Evolutionary conservation across 2,797 vertebrate genomes (phyloP).

Genomic region (Enteromius viviparus): DNA sequence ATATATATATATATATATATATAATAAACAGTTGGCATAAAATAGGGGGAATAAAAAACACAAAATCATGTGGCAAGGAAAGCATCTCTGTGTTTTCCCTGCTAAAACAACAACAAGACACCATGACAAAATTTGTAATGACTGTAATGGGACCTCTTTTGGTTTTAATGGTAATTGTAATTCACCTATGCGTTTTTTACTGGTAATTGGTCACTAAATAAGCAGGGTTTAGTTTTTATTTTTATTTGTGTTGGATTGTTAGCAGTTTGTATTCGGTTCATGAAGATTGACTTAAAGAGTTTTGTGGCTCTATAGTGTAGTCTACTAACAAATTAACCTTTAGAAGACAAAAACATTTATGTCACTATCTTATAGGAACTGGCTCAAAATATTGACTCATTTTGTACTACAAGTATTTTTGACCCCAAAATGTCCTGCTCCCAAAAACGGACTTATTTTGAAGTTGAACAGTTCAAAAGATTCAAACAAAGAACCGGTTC

Average conservation of each 20-base stretch:
- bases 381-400: not conserved
- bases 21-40: not conserved
- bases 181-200: too few relatives aligned
- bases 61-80: not conserved
- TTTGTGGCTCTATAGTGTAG: not conserved
- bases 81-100: not conserved
- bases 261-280: too few relatives aligned
- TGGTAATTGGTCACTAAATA: too few relatives aligned
- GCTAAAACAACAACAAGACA: too few relatives aligned
- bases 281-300: not conserved
- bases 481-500: not conserved
- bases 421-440: not conserved
- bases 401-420: not conserved
- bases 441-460: not conserved
- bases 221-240: too few relatives aligned
- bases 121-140: too few relatives aligned
- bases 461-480: not conserved
- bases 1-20: too few relatives aligned
- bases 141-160: too few relatives aligned
- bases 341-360: not conserved
- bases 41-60: not conserved
- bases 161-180: too few relatives aligned
- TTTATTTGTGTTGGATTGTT: too few relatives aligned
- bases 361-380: not conserved
- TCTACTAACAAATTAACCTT: not conserved